phyloP scores from a whole-genome alignment of 1,140 invertebrate species.

The Mactra quadrangularis region DNA sequence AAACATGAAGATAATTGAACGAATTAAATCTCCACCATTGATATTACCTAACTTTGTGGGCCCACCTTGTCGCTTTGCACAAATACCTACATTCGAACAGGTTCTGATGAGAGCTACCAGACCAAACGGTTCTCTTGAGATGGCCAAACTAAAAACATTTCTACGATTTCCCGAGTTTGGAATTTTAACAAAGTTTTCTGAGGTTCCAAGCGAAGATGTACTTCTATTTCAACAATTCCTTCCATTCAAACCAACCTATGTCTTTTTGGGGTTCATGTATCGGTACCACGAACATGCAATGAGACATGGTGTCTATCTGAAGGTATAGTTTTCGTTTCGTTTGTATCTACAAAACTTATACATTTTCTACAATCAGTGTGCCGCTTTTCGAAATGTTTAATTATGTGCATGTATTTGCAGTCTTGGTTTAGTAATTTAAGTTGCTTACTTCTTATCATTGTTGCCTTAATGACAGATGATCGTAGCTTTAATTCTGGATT shows the following conservation, averaged over 20 bases:
- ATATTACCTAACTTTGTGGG: no score
- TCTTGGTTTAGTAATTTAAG: no score
- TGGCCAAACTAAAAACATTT: background rate
- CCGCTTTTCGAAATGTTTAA: no score
- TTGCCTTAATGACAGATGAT: no score
- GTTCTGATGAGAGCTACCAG: background rate
- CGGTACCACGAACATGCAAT: conserved; percentile 43
- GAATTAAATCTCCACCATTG: no score
- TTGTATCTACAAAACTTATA: no score
- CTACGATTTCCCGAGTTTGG: background rate
- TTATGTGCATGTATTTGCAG: no score
- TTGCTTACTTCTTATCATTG: no score
- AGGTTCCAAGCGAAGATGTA: conserved; percentile 8
- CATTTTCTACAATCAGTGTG: no score
- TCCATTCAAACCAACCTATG: background rate
- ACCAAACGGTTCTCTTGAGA: conserved; percentile 6
- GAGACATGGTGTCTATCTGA: conserved; percentile 47
- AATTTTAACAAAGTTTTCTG: conserved; percentile 1
- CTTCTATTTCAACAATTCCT: background rate
- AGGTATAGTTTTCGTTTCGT: background rate
- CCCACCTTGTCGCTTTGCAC: background rate
- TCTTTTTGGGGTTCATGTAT: conserved; percentile 32
- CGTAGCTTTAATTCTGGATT: no score
- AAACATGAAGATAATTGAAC: background rate
- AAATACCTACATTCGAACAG: background rate